Evolutionary conservation across 1,140 invertebrate genomes (phyloP).

Genomic region (Bilobella aurantiaca): DNA sequence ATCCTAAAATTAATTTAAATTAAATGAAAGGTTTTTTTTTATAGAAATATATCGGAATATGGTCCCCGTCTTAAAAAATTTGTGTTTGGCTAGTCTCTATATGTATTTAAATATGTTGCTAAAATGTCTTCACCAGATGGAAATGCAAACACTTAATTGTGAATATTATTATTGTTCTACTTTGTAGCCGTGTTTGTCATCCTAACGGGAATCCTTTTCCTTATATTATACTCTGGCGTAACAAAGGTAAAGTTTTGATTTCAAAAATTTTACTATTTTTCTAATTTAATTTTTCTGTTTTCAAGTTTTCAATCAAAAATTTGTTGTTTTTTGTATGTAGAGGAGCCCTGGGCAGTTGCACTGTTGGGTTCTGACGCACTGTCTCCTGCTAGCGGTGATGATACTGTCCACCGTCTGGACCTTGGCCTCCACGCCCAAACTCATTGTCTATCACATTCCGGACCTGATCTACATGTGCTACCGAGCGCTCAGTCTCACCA

Average conservation of each 20-base stretch:
- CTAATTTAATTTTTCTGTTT: no score
- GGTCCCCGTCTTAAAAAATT: no score
- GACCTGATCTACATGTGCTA: background rate
- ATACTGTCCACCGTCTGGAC: background rate
- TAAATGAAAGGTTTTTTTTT: no score
- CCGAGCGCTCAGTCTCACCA: background rate
- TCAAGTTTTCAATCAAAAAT: background rate
- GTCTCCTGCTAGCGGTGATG: background rate
- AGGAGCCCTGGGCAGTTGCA: background rate
- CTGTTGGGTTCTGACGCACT: background rate
- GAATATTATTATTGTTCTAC: background rate
- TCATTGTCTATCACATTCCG: conserved; percentile 2
- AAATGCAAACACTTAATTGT: no score
- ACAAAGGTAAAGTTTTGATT: background rate
- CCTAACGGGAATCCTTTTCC: background rate
- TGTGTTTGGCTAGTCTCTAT: no score
- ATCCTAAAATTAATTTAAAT: no score
- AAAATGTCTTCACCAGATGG: no score
- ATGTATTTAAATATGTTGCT: no score
- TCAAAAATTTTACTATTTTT: no score
- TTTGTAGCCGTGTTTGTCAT: background rate
- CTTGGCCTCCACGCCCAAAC: background rate
- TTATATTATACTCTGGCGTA: background rate
- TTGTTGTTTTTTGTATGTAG: background rate
- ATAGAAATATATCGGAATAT: no score